Conservation (phyloP, 1,140 invertebrate genomes). For the Trigoniulus corallinus region DNA sequence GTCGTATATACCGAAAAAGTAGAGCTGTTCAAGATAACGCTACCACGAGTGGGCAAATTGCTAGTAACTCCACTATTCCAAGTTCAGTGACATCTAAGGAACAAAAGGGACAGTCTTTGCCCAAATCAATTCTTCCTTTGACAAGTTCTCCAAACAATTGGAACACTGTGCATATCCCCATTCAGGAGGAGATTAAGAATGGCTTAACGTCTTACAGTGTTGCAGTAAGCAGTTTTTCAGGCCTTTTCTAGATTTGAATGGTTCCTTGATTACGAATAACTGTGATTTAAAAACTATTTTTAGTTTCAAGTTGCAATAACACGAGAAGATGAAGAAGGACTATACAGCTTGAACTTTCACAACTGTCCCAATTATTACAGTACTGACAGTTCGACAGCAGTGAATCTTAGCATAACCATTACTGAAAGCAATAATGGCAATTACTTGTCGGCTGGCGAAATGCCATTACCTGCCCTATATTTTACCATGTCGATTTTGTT, state of each 20-base stretch:
- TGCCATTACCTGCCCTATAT: slow-evolving; percentile 83
- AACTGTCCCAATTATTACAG: slow-evolving; percentile 60
- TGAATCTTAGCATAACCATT: slow-evolving; percentile 57
- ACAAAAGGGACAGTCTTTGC: too few species aligned
- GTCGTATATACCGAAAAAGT: slow-evolving; percentile 19
- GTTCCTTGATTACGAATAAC: too few species aligned
- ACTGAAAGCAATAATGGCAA: slow-evolving; percentile 53
- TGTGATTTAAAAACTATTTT: too few species aligned
- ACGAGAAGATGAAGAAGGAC: slow-evolving; percentile 61
- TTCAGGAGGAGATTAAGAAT: slow-evolving; percentile 26
- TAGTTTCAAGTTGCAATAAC: slow-evolving; percentile 70
- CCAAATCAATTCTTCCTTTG: too few species aligned
- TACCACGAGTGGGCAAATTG: too few species aligned
- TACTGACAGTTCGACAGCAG: slow-evolving; percentile 20
- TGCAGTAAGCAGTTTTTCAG: slow-evolving; percentile 3
- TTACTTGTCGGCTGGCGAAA: slow-evolving; percentile 91
- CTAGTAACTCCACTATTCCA: too few species aligned
- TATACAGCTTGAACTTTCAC: slow-evolving; percentile 92
- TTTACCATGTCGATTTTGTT: slow-evolving; percentile 82
- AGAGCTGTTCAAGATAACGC: slow-evolving; percentile 19
- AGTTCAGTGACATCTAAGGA: slow-evolving; percentile 21
- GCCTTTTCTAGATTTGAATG: too few species aligned
- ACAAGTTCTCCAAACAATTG: slow-evolving; percentile 26
- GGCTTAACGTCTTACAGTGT: slow-evolving; percentile 12
- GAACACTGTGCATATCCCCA: slow-evolving; percentile 27